phyloP scores from a whole-genome alignment of 2,113 vertebrate genomes.

The Capra hircus region DNA sequence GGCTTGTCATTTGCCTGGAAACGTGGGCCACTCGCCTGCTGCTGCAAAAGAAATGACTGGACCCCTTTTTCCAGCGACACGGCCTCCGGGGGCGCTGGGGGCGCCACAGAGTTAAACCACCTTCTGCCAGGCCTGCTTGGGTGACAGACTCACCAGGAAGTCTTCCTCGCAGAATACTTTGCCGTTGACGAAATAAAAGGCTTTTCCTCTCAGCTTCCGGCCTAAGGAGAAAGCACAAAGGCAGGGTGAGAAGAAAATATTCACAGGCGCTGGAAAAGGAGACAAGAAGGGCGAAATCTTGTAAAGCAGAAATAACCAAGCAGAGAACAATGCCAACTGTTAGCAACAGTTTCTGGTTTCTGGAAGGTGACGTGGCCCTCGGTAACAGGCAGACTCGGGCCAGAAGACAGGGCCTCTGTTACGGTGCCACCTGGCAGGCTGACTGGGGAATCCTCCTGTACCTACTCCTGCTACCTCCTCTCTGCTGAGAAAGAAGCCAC shows the following conservation, averaged over 20 bases:
- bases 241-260: background rate
- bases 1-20: background rate
- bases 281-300: background rate
- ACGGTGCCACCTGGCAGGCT: background rate
- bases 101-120: background rate
- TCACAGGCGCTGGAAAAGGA: background rate
- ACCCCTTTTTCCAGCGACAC: rapidly evolving
- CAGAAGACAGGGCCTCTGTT: background rate
- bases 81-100: rapidly evolving
- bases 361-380: background rate
- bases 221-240: constrained; percentile 74
- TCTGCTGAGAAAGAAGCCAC: background rate
- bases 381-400: background rate
- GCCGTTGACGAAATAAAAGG: constrained; percentile 90
- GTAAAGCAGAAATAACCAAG: background rate
- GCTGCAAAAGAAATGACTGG: background rate
- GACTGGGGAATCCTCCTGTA: background rate
- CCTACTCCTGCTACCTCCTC: background rate
- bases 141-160: constrained; percentile 89
- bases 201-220: constrained; percentile 87
- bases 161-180: constrained; percentile 95
- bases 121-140: background rate
- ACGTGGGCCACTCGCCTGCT: rapidly evolving
- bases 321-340: background rate
- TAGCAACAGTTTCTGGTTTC: background rate